Conservation (phyloP, 2,113 vertebrate genomes). For the Nothobranchius kuhntae region DNA sequence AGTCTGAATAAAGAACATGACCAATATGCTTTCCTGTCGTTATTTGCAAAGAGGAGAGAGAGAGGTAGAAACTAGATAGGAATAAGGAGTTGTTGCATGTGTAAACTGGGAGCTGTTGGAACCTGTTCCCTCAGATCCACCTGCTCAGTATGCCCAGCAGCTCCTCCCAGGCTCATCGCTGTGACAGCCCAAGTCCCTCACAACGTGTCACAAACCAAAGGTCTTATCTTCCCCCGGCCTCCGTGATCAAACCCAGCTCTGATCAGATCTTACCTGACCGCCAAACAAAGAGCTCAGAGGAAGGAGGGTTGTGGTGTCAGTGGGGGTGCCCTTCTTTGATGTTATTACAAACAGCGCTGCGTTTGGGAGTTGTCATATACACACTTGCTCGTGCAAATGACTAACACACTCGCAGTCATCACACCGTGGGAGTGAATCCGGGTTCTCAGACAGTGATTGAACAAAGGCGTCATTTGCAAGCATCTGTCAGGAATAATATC, state of each 20-base stretch:
- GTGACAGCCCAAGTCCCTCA: conserved; percentile 68
- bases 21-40: background rate
- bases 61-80: conserved; percentile 32
- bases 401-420: conserved; percentile 38
- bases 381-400: conserved; percentile 52
- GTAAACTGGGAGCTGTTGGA: conserved; percentile 63
- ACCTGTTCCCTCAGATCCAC: conserved; percentile 58
- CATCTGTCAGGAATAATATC: conserved; percentile 67
- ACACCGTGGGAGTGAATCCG: conserved; percentile 45
- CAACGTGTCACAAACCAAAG: conserved; percentile 74
- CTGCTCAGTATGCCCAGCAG: conserved; percentile 65
- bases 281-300: conserved; percentile 61
- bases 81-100: conserved; percentile 28
- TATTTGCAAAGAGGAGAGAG: conserved; percentile 12
- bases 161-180: conserved; percentile 59
- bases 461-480: conserved; percentile 63
- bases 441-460: conserved; percentile 58
- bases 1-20: background rate
- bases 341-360: conserved; percentile 78
- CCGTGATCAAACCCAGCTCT: conserved; percentile 79
- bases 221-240: conserved; percentile 53
- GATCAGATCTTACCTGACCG: conserved; percentile 79
- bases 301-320: conserved; percentile 4
- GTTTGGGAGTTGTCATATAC: conserved; percentile 66
- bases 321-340: conserved; percentile 68